Evolutionary conservation across 2,113 vertebrate genomes (phyloP), one percentile per base, ranked within the genome.

Genomic region (Aegotheles bennettii): DNA sequence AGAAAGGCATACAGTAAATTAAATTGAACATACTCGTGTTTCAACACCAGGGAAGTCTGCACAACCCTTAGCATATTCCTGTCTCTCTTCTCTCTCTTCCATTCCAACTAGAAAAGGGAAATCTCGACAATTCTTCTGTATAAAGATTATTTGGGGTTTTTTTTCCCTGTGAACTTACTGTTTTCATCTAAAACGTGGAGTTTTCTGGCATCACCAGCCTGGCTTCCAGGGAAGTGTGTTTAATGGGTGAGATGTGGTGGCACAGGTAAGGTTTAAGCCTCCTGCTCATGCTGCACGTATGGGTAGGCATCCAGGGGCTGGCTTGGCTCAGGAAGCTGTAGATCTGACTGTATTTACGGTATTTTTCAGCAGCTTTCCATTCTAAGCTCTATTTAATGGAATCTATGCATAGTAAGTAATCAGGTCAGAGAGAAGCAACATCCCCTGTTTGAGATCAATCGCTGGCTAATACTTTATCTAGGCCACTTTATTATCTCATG

Each of bases 401-500:
- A 98, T 97, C 98, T 97, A 98, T 98, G 98, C 98, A 98, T 98
- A 98, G 97, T 96, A 97, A 98, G 97, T 95, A 98, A 98, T 97
- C 98, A 97, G 98, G 98, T 98, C 98, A 98, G 90, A 97, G 93
- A 93, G 97, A 97, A 97, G 97, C 85, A 96, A 89, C 97, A 94
- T 95, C 97, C 98, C 97, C 96, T 88, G 98, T 97, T 99, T 98
- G 98, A 97, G 98, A 98, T 98, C 98, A 98, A 98, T 98, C 96
- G 97, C 98, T 87, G 97, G 97, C 97, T 98, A 97, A 98, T 98
- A 98, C 98, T 98, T 98, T 98, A 98, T 98, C 98, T 98, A 97
- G 98, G 98, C 97, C 97, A 98, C 97, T 98, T 99, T 99, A 99
- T 99, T 99, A 98, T 99, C 98, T 99, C 97, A 97, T 97, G 97